These are phyloP conservation scores for Acrossocheilus wenchowensis DNA, from an alignment of 2,797 vertebrate genomes.

Conservation along the genomic window DNA sequence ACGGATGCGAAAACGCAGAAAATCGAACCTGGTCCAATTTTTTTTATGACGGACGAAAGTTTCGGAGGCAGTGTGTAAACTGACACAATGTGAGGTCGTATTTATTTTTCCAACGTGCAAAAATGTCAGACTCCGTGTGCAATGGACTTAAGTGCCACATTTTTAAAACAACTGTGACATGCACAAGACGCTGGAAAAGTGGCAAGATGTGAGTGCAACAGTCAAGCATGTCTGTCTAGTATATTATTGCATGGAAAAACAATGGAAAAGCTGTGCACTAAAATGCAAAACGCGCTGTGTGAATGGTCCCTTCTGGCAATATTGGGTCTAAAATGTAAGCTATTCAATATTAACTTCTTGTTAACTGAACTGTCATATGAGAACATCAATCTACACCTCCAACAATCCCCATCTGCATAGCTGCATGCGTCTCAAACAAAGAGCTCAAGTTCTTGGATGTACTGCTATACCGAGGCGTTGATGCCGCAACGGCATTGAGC, in stretches of 20 bases:
- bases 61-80: no score
- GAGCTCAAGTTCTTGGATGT: slow-evolving; percentile 52
- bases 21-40: no score
- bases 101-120: no score
- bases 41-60: no score
- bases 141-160: neutral
- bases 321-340: slow-evolving; percentile 10
- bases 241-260: neutral
- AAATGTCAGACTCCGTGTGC: no score
- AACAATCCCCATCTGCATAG: slow-evolving; percentile 51
- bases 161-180: neutral
- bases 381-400: slow-evolving; percentile 27
- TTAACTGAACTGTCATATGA: slow-evolving; percentile 20
- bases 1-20: no score
- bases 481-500: slow-evolving; percentile 53
- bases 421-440: slow-evolving; percentile 65
- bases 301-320: neutral
- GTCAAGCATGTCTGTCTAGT: neutral
- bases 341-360: slow-evolving; percentile 11
- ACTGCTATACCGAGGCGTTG: slow-evolving; percentile 42
- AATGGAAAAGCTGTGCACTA: neutral
- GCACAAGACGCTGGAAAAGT: neutral
- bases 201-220: neutral
- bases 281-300: neutral
- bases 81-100: no score